Base-by-base conservation (phyloP, 2,113 vertebrate species). In the Vidua macroura region DNA sequence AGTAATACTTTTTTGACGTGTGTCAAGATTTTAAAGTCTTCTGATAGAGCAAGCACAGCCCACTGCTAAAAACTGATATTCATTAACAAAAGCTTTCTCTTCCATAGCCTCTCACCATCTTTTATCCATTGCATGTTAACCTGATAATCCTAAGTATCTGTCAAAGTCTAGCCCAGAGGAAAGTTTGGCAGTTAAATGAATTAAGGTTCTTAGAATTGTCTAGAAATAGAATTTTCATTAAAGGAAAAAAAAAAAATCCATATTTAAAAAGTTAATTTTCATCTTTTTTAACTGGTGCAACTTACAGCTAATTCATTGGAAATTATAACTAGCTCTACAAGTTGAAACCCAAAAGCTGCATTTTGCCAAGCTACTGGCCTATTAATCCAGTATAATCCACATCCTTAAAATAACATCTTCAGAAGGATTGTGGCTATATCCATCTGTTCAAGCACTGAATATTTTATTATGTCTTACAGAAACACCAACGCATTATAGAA, bases 331-430 rank as follows among this genome's bases (percentile, higher is more conserved):
- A 75, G 44, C 17, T 48, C 78, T 79, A 93, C 84, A 90, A 93
- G 67, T 68, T 60, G 49, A 94, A 94, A 82, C 53, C 87, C 74
- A 72, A 92, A 81, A 88, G 20, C 18, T 49, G 58, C 72, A 22
- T 68, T 91, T 81, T 94, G 90, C 81, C 90, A 91, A 85, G 33
- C 28, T 73, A 64, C n/a, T 76, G 66, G 87, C 84, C 74, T 91
- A 83, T 87, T 95, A 94, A 96, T 96, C 93, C 76, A 77, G 33
- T 70, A 91, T 88, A 96, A 96, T 95, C 94, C 80, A 66, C 67
- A 90, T 37, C 82, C 85, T 92, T 92, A 93, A 95, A 95, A 93
- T 91, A 94, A 85, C 20, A 0, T 88, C 70, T 92, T 95, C 83
- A 94, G 86, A 92, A 84, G 86, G 91, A 88, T n/a, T 92, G 89